Evolutionary conservation across 2,113 vertebrate species (phyloP).

Genomic region (Chaetorhynchus papuensis): DNA sequence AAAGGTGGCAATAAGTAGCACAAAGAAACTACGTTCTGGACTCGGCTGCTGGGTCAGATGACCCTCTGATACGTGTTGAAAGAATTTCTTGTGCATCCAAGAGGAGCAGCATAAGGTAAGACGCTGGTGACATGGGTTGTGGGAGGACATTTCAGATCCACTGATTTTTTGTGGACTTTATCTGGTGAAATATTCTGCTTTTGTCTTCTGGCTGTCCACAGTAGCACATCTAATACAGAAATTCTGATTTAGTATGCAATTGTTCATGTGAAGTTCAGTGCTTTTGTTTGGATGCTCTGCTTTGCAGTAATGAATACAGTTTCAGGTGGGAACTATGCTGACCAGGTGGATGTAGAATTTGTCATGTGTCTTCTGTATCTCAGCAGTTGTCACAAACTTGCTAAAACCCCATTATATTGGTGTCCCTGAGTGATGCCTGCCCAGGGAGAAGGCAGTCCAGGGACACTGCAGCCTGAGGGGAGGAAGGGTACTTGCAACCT

Average conservation of each 20-base stretch:
- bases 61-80: background rate
- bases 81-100: background rate
- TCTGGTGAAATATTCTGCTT: background rate
- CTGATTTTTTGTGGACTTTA: background rate
- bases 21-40: background rate
- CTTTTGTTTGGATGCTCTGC: background rate
- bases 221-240: background rate
- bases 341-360: background rate
- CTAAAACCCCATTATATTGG: background rate
- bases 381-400: background rate
- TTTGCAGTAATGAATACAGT: background rate
- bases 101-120: background rate
- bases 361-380: background rate
- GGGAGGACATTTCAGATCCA: background rate
- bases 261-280: background rate
- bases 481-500: background rate
- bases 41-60: background rate
- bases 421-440: background rate
- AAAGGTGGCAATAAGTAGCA: background rate
- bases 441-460: background rate
- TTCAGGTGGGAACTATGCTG: background rate
- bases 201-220: background rate
- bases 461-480: background rate
- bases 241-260: too few relatives aligned
- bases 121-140: rapidly evolving